These are phyloP conservation scores for Trichomycterus rosablanca DNA, from an alignment of 2,113 vertebrate genomes.

Conservation along the genomic window DNA sequence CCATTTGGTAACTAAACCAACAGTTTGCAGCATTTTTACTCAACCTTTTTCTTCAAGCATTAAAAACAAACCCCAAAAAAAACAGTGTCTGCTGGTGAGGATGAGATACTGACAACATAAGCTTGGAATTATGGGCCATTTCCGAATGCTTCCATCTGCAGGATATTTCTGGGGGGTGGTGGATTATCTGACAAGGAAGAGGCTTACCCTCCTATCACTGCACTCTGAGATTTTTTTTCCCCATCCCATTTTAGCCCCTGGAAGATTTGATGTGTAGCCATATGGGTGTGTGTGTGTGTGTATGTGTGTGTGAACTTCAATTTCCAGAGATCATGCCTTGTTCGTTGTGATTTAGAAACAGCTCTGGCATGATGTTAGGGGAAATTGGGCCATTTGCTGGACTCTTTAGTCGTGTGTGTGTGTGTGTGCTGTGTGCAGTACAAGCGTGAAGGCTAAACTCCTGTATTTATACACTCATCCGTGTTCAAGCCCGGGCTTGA, in stretches of 20 bases:
- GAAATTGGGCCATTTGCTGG: conserved; percentile 22
- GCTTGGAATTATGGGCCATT: conserved; percentile 67
- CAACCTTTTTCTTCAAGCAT: too few relatives aligned
- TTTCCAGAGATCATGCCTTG: conserved; percentile 36
- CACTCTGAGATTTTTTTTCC: conserved; percentile 46
- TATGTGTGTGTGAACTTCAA: conserved; percentile 15
- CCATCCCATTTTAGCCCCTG: conserved; percentile 53
- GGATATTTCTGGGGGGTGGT: conserved; percentile 65
- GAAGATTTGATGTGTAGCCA: conserved; percentile 44
- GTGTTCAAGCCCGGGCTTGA: conserved; percentile 55
- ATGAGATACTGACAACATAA: conserved; percentile 71
- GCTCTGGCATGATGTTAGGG: background rate
- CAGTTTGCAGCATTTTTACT: too few relatives aligned
- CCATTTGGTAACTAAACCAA: too few relatives aligned
- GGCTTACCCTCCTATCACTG: conserved; percentile 62
- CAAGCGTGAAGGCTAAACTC: conserved; percentile 57
- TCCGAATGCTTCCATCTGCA: conserved; percentile 69
- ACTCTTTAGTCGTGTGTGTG: conserved; percentile 34
- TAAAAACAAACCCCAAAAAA: too few relatives aligned
- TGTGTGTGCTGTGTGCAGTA: too few relatives aligned
- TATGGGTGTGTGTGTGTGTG: conserved; percentile 9
- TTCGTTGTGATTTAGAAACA: conserved; percentile 24
- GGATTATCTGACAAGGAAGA: conserved; percentile 71
- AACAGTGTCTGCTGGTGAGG: conserved; percentile 50
- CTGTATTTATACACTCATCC: conserved; percentile 58